Percentiles rank a stretch among this genome's conserved stretches.
These are phyloP conservation scores for Nephrotoma guestfalica DNA, from an alignment of 2,888 invertebrate species.

Conservation along the genomic window DNA sequence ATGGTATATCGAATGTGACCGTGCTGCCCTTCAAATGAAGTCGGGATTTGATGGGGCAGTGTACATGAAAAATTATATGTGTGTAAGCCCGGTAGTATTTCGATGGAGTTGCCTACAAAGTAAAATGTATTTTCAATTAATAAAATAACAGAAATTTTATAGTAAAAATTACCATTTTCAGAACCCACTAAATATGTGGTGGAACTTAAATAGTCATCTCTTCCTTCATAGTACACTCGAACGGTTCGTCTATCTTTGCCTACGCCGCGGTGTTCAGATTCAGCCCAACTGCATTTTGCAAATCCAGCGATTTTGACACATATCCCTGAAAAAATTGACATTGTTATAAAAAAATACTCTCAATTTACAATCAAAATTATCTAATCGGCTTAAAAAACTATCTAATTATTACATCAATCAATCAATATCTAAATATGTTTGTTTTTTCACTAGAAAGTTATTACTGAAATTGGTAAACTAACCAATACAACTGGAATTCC, in stretches of 20 bases:
- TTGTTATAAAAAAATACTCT: background rate
- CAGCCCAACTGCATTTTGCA: conserved; percentile 39
- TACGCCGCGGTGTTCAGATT: conserved; percentile 21
- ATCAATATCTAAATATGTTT: background rate
- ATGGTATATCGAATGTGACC: conserved; percentile 39
- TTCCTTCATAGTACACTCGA: conserved; percentile 28
- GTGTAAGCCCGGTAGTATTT: conserved; percentile 34
- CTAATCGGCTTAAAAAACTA: background rate
- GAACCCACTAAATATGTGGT: conserved; percentile 35
- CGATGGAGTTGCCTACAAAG: conserved; percentile 16
- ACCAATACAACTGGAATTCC: too few relatives aligned
- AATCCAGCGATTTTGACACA: conserved; percentile 36
- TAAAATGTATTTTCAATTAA: background rate
- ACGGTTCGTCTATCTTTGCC: conserved; percentile 22
- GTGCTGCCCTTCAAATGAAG: conserved; percentile 30
- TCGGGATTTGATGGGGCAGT: conserved; percentile 32
- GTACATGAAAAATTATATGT: conserved; percentile 64
- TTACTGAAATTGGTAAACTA: too few relatives aligned
- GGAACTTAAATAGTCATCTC: conserved; percentile 37
- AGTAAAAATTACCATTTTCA: conserved; percentile 27
- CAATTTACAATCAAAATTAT: background rate
- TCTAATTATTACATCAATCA: background rate
- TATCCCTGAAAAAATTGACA: conserved; percentile 31
- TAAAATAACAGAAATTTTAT: background rate
- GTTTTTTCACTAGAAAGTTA: background rate